Base-by-base conservation (phyloP, 1,140 invertebrate genomes). In the Zeugodacus cucurbitae region DNA sequence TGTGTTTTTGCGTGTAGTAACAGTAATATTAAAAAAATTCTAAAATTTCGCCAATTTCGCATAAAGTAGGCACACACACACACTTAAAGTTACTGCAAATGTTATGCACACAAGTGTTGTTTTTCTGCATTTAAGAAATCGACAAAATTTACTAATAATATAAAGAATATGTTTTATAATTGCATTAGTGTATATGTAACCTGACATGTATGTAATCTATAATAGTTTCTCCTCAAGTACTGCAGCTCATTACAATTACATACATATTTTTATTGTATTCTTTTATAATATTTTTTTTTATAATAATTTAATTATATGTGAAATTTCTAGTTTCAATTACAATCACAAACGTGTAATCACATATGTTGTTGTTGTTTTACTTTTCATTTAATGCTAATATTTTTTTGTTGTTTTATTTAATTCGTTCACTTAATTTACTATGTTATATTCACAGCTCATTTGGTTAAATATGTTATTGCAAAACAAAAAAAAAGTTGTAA, bases 391-490 rank as follows among this genome's bases (percentile, higher is more conserved):
- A 54, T 54, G 48, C 48, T 54, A 20, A 17, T 10, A 54, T 54
- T 54, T 20, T 82, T 48, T 48, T 20, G 41, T 41, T 78, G 26
- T 78, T 41, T 54, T 48, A 10, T 41, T 29, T 82, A 41, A 74
- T 82, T 82, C 74, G 41, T 29, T 82, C 29, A 10, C 74, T 82
- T 82, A 82, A 14, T 82, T 82, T 6, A 82, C 74, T 82, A 82
- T 82, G 37, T 82, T 82, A 26, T 48, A 82, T 82, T 82, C 74
- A 82, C 74, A 82, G 74, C 74, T 82, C 74, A n/a, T 82, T 82
- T 48, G 70, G 74, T 48, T 82, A 82, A 48, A 82, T 82, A 54
- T 48, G 41, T 82, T 82, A 82, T 82, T 82, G 41, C 74, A 48
- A 48, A 82, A 82, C 22, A 74, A 82, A 54, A 82, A 74, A 82